Evolutionary conservation across 2,797 vertebrate species (phyloP).

Genomic region (Coluber constrictor): DNA sequence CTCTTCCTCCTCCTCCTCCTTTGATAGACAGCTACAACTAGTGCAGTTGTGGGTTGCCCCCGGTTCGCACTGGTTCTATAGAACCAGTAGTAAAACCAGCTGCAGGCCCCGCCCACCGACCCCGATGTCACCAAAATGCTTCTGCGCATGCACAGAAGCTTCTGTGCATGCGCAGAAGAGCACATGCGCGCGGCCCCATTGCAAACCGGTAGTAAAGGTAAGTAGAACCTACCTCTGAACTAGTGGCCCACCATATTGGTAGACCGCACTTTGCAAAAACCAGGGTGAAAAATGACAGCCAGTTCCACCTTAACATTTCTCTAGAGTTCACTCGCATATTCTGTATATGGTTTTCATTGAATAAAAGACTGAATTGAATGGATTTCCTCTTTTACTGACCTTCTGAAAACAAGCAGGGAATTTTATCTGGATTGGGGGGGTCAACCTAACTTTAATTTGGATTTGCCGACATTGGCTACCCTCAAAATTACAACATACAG

Average conservation of each 20-base stretch:
- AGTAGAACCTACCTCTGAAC: too few species aligned
- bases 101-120: too few species aligned
- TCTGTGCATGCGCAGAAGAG: too few species aligned
- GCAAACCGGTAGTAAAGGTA: too few species aligned
- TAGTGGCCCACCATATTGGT: not conserved
- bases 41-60: too few species aligned
- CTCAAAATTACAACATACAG: not conserved
- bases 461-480: not conserved
- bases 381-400: not conserved
- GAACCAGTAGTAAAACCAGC: too few species aligned
- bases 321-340: not conserved
- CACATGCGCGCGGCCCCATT: too few species aligned
- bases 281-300: not conserved
- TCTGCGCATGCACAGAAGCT: too few species aligned
- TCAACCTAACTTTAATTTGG: not conserved
- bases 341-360: too few species aligned
- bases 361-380: not conserved
- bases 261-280: not conserved
- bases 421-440: conserved; percentile 23
- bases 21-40: not conserved
- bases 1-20: not conserved
- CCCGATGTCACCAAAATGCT: too few species aligned
- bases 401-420: not conserved
- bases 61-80: too few species aligned
- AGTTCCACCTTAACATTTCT: not conserved